Evolutionary conservation across 2,888 invertebrate species (phyloP), one percentile per base, ranked within the genome.

Genomic region (Herminia tarsipennalis): DNA sequence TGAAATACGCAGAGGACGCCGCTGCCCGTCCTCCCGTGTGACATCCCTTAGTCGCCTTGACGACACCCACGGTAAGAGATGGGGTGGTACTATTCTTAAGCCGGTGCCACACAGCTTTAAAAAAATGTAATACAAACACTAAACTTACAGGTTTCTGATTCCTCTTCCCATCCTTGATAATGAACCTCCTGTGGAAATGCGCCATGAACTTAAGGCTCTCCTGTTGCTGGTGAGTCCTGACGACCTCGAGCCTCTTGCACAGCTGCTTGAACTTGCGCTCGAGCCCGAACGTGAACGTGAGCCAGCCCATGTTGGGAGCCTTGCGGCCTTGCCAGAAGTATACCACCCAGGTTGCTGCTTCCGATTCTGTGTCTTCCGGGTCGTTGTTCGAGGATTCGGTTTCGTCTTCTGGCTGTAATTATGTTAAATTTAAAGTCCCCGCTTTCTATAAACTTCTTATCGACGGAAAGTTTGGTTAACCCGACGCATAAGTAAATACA

Each of bases 301-400:
- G 93, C 99, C 99, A 99, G 46, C 99, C 99, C 99, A 99, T 99
- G 88, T 99, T 99, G 52, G 96, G 95, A 1, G 99, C 99, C 76
- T 98, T 96, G 37, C 97, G 93, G 0, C 99, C 99, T 89, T 99
- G 99, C 99, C 99, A 99, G 92, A 99, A 99, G 88, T 99, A 99
- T n/a, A 99, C 99, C 33, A 98, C 97, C 90, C 98, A 98, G 6
- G 89, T 88, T 1, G 91, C 93, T 2, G 93, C 89, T 8, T 93
- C 93, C 8, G 35, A 47, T 6, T 66, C 76, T 0, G 43, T 20
- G 39, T 93, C 94, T 21, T 92, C 93, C 1, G 92, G 91, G 3
- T 93, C 92, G 0, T 78, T 55, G 16, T 64, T 68, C 0, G 73
- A 69, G 0, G 69, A 76, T 1, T 87, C 92, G 37, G 88, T 92